Conservation (phyloP, 2,113 vertebrate species). For the Aegotheles bennettii region DNA sequence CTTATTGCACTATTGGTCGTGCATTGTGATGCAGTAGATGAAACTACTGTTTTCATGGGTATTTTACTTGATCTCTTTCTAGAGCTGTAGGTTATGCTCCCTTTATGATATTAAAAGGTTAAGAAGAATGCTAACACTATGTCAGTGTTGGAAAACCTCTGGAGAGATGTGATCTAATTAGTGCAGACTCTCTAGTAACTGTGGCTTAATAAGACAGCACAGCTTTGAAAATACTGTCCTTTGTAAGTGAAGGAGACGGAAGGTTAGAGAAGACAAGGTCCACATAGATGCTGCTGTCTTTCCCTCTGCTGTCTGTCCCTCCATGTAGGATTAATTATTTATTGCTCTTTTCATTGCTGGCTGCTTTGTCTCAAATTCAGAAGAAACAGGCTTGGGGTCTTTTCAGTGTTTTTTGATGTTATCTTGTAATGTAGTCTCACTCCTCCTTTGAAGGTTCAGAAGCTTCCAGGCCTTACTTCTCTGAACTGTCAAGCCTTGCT, state of each 20-base stretch:
- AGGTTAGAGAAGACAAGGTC: neutral
- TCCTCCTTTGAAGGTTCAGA: neutral
- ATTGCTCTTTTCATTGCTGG: neutral
- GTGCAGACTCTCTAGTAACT: neutral
- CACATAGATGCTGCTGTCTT: rapidly evolving
- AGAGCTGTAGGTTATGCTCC: neutral
- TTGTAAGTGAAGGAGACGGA: neutral
- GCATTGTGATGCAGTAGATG: neutral
- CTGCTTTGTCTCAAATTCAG: neutral
- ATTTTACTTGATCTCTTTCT: neutral
- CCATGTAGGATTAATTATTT: neutral
- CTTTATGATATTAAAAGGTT: neutral
- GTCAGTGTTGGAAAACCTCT: neutral
- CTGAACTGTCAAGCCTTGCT: neutral
- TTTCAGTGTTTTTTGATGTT: neutral
- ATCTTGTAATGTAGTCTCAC: neutral
- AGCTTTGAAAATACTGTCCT: neutral
- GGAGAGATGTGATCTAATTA: neutral
- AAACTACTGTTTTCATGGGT: neutral
- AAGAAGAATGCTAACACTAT: neutral
- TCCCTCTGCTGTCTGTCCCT: neutral
- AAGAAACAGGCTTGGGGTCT: neutral
- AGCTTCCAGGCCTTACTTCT: neutral
- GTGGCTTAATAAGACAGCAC: neutral
- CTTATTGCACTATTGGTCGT: neutral